phyloP scores from a whole-genome alignment of 2,888 invertebrate genomes.

The Ectemnius lituratus region DNA sequence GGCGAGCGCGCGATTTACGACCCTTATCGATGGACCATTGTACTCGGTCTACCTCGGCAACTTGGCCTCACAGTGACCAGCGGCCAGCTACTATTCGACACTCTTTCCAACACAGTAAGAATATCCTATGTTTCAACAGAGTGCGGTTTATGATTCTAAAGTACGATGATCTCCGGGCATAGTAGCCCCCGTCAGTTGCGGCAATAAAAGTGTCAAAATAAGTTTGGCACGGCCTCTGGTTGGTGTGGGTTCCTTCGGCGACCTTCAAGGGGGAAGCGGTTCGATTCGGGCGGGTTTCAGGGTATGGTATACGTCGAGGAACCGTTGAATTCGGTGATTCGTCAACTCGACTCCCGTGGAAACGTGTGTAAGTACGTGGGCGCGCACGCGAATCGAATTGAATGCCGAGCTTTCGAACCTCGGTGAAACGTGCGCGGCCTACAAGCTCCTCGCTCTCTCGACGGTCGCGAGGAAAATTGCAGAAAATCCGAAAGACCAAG shows the following conservation, averaged over 20 bases:
- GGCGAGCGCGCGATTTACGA: slow-evolving; percentile 21
- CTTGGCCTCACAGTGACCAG: not conserved
- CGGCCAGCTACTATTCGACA: not conserved
- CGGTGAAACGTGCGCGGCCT: slow-evolving; percentile 69
- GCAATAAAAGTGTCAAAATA: slow-evolving; percentile 3
- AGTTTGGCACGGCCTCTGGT: not conserved
- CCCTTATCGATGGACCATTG: not conserved
- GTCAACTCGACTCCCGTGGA: slow-evolving; percentile 12
- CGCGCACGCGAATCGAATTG: slow-evolving; percentile 64
- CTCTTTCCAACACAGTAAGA: not conserved
- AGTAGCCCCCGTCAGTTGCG: not conserved
- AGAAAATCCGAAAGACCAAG: slow-evolving; percentile 63
- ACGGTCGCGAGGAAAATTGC: slow-evolving; percentile 61
- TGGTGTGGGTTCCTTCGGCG: not conserved
- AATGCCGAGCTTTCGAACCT: slow-evolving; percentile 63
- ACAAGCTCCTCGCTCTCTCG: slow-evolving; percentile 43
- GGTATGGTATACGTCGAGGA: not conserved
- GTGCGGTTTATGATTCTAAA: no score
- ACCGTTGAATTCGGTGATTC: not conserved
- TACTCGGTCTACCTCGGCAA: not conserved
- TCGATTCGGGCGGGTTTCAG: not conserved
- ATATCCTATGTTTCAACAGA: no score
- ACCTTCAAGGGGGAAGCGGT: not conserved
- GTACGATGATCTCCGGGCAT: no score
- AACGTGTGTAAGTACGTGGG: slow-evolving; percentile 34